Conservation (phyloP, 2,113 vertebrate species). For the Gallinago undulata region DNA sequence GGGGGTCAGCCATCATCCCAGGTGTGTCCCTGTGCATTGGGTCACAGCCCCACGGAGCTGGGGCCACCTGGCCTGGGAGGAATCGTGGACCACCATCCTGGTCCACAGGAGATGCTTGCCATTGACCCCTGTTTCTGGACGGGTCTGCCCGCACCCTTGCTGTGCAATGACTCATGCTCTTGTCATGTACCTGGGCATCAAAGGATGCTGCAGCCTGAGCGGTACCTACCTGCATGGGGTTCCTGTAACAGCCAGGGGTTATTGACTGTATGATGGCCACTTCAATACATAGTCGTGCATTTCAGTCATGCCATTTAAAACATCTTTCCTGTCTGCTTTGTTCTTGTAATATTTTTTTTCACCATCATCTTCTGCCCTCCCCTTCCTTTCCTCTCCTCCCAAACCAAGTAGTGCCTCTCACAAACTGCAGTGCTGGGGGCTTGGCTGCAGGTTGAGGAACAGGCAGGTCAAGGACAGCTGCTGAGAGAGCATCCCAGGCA, state of each 20-base stretch:
- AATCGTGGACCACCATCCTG: rapidly evolving
- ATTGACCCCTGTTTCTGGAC: not conserved
- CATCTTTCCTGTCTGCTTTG: not conserved
- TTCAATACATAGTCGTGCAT: not conserved
- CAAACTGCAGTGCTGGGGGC: rapidly evolving
- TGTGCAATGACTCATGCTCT: rapidly evolving
- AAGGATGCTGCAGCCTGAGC: not conserved
- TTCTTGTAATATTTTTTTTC: not conserved
- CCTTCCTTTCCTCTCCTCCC: not conserved
- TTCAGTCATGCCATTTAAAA: not conserved
- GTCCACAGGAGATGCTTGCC: rapidly evolving
- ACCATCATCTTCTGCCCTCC: not conserved
- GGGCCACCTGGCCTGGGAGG: not conserved
- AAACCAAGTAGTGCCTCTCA: not conserved
- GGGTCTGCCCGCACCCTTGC: rapidly evolving
- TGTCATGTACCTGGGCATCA: not conserved
- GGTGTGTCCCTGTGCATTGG: rapidly evolving
- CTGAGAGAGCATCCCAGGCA: not conserved
- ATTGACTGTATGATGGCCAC: not conserved
- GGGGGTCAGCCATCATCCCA: rapidly evolving
- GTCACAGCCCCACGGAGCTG: rapidly evolving
- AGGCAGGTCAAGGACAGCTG: not conserved
- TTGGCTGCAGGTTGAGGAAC: not conserved
- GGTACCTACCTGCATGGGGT: not conserved
- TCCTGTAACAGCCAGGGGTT: not conserved